These are phyloP conservation scores for Pheosia tremula DNA, from an alignment of 2,888 invertebrate genomes.

Conservation along the genomic window DNA sequence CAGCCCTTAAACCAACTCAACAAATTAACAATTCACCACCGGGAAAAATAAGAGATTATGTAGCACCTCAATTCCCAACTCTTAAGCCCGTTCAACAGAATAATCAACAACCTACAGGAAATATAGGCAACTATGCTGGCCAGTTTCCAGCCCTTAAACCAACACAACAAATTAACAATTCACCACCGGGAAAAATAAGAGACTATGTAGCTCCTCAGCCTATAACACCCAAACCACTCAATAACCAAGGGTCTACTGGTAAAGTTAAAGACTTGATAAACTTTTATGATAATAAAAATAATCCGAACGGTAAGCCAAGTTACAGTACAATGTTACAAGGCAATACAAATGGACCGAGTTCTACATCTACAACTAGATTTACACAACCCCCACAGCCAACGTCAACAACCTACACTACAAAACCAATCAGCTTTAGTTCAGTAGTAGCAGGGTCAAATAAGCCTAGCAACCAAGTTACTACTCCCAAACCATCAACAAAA, in stretches of 20 bases:
- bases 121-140: conserved; percentile 57
- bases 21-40: conserved; percentile 18
- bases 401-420: conserved; percentile 37
- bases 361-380: conserved; percentile 24
- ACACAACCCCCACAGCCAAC: conserved; percentile 35
- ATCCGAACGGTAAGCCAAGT: conserved; percentile 58
- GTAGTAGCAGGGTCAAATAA: conserved; percentile 60
- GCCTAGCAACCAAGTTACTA: conserved; percentile 36
- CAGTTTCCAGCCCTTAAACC: conserved; percentile 50
- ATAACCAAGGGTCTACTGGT: conserved; percentile 45
- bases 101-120: conserved; percentile 27
- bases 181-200: conserved; percentile 37
- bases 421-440: conserved; percentile 66
- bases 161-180: conserved; percentile 17
- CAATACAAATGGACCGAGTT: conserved; percentile 35
- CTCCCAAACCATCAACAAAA: conserved; percentile 44
- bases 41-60: conserved; percentile 53
- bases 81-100: conserved; percentile 28
- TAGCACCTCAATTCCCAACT: conserved; percentile 41
- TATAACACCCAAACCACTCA: conserved; percentile 41
- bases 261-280: conserved; percentile 74
- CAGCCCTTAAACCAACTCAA: conserved; percentile 33
- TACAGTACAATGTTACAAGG: conserved; percentile 70
- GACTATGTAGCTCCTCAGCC: conserved; percentile 58
- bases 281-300: conserved; percentile 62